Evolutionary conservation across 2,888 invertebrate species (phyloP).

Genomic region (Noctua comes): DNA sequence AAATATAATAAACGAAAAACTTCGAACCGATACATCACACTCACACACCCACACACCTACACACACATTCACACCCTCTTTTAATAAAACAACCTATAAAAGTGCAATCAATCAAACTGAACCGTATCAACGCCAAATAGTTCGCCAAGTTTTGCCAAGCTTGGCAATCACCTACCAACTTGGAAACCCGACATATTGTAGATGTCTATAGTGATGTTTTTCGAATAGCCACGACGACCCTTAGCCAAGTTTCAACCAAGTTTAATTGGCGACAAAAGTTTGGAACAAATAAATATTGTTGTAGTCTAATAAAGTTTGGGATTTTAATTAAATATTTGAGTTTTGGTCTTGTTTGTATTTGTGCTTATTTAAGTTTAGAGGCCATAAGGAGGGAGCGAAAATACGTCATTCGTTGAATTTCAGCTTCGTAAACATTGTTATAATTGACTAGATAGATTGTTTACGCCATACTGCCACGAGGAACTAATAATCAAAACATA

Average conservation of each 20-base stretch:
- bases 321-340: constrained; percentile 62
- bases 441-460: not conserved
- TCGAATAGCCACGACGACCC: constrained; percentile 22
- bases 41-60: constrained; percentile 16
- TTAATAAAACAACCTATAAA: constrained; percentile 67
- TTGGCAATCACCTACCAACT: constrained; percentile 52
- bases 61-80: constrained; percentile 29
- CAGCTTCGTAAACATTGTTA: not conserved
- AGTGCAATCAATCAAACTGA: constrained; percentile 66
- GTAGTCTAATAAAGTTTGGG: constrained; percentile 55
- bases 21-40: constrained; percentile 57
- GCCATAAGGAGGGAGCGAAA: not conserved
- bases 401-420: not conserved
- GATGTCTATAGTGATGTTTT: constrained; percentile 55
- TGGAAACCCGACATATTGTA: constrained; percentile 59
- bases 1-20: constrained; percentile 54
- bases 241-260: constrained; percentile 55
- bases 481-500: not conserved
- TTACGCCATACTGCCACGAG: not conserved
- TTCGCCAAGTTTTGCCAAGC: constrained; percentile 58
- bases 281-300: constrained; percentile 64
- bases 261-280: constrained; percentile 66
- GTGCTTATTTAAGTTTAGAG: constrained; percentile 23
- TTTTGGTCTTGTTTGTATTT: constrained; percentile 41
- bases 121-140: constrained; percentile 62